A percentile compares a stretch with the other conserved stretches of the same genome.
phyloP scores from a whole-genome alignment of 2,888 invertebrate species.

The Listrodromus nycthemerus region DNA sequence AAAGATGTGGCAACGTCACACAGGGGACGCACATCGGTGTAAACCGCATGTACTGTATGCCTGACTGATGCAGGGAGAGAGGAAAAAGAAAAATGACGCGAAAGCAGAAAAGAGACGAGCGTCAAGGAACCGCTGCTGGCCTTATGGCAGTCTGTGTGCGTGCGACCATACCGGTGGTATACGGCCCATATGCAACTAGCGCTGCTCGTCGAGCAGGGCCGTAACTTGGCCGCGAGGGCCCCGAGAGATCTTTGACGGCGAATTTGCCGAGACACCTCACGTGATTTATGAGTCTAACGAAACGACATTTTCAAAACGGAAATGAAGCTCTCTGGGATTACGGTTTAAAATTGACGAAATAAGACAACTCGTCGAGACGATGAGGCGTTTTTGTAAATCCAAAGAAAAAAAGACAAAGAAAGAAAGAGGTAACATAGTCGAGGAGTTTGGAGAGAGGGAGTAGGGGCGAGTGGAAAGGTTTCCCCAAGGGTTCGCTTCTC shows the following conservation, averaged over 20 bases:
- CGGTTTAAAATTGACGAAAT: slow-evolving; percentile 23
- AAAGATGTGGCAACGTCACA: slow-evolving; percentile 55
- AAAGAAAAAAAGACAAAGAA: slow-evolving; percentile 17
- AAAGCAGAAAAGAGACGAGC: slow-evolving; percentile 39
- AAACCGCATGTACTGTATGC: slow-evolving; percentile 26
- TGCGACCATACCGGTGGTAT: slow-evolving; percentile 45
- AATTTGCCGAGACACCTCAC: slow-evolving; percentile 39
- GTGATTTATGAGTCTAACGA: slow-evolving; percentile 14
- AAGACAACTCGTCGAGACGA: slow-evolving; percentile 26
- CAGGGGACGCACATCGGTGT: slow-evolving; percentile 31
- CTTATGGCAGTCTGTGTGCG: slow-evolving; percentile 32
- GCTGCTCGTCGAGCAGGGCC: slow-evolving; percentile 35
- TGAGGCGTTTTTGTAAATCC: slow-evolving; percentile 32
- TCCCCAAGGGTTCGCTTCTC: slow-evolving; percentile 55
- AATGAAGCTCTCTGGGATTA: neutral
- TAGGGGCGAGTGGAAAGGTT: slow-evolving; percentile 43
- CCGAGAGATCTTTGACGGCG: slow-evolving; percentile 8
- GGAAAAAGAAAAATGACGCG: slow-evolving; percentile 18
- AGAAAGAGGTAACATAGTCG: slow-evolving; percentile 39
- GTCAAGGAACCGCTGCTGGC: slow-evolving; percentile 44
- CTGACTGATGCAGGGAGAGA: slow-evolving; percentile 5
- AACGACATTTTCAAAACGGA: slow-evolving; percentile 2
- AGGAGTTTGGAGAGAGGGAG: slow-evolving; percentile 32
- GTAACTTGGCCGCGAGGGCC: slow-evolving; percentile 14
- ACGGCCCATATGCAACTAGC: slow-evolving; percentile 43